Evolutionary conservation across 2,797 vertebrate genomes (phyloP), one percentile per base, ranked within the genome.

Genomic region (Oreochromis mossambicus): DNA sequence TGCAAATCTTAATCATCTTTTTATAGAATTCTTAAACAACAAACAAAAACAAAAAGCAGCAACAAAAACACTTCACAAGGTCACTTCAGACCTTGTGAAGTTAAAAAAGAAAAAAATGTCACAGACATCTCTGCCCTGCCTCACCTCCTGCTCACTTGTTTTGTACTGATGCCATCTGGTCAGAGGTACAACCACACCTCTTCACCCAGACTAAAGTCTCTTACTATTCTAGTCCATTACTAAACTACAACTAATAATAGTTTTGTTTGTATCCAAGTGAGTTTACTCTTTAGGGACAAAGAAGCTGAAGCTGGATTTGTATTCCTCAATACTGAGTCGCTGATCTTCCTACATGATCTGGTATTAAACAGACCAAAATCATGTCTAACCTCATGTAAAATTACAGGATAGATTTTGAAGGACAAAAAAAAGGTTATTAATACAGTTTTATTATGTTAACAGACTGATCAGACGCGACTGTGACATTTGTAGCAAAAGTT

Each of bases 401-500:
- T n/a, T n/a, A n/a, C 1, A 63, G 58, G 32, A 48, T 29, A 46
- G 41, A 17, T 48, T 48, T 48, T 12, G 15, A 17, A 46, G 68
- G 41, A 46, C 1, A 73, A 58, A 24, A 46, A 48, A 24, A 51
- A 36, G 14, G 88, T 77, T 29, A 54, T 26, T 1, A 13, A 51
- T 41, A 52, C 32, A n/a, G 24, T 38, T 52, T 84, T 12, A 76
- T 76, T 50, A 54, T 1, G 0, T 54, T 86, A 84, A 86, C 51
- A 75, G 26, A 50, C 26, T 90, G 80, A 89, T 85, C 77, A 8
- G 38, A 61, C 0, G 13, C 4, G 17, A 76, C 83, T 68, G 26
- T 82, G 80, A 78, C 78, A 75, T 79, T 77, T 82, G 83, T 75
- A 26, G 24, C 61, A 56, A 78, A 84, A 54, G 70, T 82, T 84